phyloP scores from a whole-genome alignment of 2,888 invertebrate species.

The Sussaba pulchella region DNA sequence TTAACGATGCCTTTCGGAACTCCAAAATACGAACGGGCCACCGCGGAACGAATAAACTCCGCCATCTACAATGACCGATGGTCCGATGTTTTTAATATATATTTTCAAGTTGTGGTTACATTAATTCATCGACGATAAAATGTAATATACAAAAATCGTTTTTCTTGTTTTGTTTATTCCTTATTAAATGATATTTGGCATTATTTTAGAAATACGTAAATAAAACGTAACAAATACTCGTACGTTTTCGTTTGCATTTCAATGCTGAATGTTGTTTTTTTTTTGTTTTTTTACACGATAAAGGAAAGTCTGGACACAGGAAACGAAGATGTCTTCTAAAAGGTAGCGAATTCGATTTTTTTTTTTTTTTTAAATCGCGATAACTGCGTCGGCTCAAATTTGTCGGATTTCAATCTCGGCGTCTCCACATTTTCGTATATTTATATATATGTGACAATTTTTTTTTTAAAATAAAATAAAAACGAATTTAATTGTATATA shows the following conservation, averaged over 20 bases:
- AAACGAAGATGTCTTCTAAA: conserved; percentile 83
- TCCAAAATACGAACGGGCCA: no score
- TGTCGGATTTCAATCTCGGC: neutral
- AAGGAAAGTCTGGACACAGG: conserved; percentile 75
- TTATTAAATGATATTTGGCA: conserved; percentile 72
- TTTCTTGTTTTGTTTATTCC: no score
- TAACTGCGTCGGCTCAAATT: neutral
- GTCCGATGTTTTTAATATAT: conserved; percentile 78
- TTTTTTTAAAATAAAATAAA: no score
- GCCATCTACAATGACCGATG: conserved; percentile 79
- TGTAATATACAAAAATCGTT: conserved; percentile 76
- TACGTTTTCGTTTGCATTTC: conserved; percentile 72
- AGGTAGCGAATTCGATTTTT: conserved; percentile 80
- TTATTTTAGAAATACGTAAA: conserved; percentile 70
- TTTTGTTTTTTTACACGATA: conserved; percentile 64
- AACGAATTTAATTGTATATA: no score
- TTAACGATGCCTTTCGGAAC: conserved; percentile 66
- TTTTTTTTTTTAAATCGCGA: conserved; percentile 64
- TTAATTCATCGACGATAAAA: conserved; percentile 79
- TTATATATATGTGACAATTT: no score
- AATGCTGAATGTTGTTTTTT: conserved; percentile 72
- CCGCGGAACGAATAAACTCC: conserved; percentile 62
- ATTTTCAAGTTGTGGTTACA: conserved; percentile 80
- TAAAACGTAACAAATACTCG: conserved; percentile 59
- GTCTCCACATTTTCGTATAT: conserved; percentile 11